These are phyloP conservation scores for Drosophila paranaensis DNA, from an alignment of 2,888 invertebrate species.

Conservation along the genomic window DNA sequence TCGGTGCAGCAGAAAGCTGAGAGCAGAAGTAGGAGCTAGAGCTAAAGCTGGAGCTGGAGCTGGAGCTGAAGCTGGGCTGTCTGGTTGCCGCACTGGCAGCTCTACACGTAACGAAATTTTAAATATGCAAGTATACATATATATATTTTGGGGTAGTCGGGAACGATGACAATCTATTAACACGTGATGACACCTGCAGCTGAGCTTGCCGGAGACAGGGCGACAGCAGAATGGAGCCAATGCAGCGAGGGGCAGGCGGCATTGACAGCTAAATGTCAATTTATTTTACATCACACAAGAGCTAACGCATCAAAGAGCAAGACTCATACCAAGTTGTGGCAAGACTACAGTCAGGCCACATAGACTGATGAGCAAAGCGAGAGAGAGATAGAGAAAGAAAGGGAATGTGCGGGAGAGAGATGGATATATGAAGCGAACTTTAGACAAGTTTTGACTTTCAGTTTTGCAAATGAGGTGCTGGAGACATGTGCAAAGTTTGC, in stretches of 20 bases:
- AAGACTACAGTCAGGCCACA: conserved; percentile 14
- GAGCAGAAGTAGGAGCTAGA: neutral
- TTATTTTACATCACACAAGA: conserved; percentile 71
- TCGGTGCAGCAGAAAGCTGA: conserved; percentile 9
- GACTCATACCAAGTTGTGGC: conserved; percentile 12
- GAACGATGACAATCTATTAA: conserved; percentile 68
- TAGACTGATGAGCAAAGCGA: too few relatives aligned
- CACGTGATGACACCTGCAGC: conserved; percentile 70
- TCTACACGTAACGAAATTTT: conserved; percentile 56
- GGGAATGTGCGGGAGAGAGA: neutral
- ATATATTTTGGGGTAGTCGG: conserved; percentile 48
- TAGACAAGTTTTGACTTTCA: conserved; percentile 78
- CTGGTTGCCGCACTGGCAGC: conserved; percentile 24
- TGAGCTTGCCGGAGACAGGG: conserved; percentile 20
- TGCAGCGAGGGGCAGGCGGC: conserved; percentile 1
- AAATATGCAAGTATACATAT: conserved; percentile 69
- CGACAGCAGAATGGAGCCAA: neutral
- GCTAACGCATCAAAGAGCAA: conserved; percentile 36
- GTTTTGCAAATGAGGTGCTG: conserved; percentile 78
- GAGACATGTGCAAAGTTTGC: conserved; percentile 70
- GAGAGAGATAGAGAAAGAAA: neutral
- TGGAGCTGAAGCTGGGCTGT: conserved; percentile 4
- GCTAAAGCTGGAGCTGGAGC: neutral
- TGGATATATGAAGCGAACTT: conserved; percentile 35
- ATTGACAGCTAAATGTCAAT: conserved; percentile 77